A percentile compares a stretch with the other conserved stretches of the same genome.
These are phyloP conservation scores for Periophthalmus magnuspinnatus DNA, from an alignment of 2,797 vertebrate species.

Conservation along the genomic window DNA sequence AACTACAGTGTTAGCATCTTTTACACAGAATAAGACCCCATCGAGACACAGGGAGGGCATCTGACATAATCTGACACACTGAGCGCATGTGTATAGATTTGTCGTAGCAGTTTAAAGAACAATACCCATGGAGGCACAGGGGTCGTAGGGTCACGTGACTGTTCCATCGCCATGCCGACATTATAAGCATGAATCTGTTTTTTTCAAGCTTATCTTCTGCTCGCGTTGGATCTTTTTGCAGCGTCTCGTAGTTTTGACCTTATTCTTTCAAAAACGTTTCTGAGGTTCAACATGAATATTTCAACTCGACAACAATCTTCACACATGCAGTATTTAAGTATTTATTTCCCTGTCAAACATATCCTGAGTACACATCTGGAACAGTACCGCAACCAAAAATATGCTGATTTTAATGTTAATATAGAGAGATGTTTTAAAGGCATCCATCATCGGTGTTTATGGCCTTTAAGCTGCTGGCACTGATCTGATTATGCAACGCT, in stretches of 20 bases:
- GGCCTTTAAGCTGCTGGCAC: not conserved
- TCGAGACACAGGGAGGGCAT: no score
- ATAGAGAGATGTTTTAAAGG: not conserved
- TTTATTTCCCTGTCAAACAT: not conserved
- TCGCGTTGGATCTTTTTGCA: not conserved
- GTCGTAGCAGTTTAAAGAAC: no score
- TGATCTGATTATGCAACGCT: not conserved
- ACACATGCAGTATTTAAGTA: not conserved
- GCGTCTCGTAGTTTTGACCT: not conserved
- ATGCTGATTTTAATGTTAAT: no score
- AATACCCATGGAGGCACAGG: no score
- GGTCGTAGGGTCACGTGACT: no score
- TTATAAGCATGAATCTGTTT: not conserved
- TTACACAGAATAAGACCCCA: no score
- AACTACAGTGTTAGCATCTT: no score
- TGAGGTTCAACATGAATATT: not conserved
- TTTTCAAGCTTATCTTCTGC: not conserved
- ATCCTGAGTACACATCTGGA: not conserved
- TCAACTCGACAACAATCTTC: not conserved
- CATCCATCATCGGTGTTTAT: not conserved
- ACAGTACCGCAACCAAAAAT: not conserved
- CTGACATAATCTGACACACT: no score
- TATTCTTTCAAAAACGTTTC: slow-evolving; percentile 1
- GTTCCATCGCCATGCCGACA: no score
- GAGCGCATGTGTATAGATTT: no score